Evolutionary conservation across 2,797 vertebrate species (phyloP).

Genomic region (Austrolebias charrua): DNA sequence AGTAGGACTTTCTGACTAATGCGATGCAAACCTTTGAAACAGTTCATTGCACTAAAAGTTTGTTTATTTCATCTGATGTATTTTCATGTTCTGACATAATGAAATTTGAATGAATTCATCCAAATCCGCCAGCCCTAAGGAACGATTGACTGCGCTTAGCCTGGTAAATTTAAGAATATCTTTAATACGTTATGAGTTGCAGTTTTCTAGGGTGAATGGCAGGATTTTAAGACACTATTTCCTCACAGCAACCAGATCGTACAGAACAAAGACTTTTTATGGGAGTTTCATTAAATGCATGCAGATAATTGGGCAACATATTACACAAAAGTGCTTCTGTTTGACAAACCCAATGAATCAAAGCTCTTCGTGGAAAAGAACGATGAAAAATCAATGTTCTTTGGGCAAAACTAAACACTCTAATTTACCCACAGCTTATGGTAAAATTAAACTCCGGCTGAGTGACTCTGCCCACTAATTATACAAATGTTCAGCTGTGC

Average conservation of each 20-base stretch:
- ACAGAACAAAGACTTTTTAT: not conserved
- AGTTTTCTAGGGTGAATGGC: not conserved
- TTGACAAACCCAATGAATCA: not conserved
- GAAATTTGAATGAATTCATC: constrained; percentile 1
- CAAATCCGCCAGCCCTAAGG: not conserved
- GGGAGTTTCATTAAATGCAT: not conserved
- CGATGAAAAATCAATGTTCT: not conserved
- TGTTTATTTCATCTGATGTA: not conserved
- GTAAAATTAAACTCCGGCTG: not conserved
- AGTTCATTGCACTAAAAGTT: not conserved
- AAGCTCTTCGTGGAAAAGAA: not conserved
- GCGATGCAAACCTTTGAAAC: not conserved
- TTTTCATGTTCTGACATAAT: constrained; percentile 3
- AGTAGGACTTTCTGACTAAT: not conserved
- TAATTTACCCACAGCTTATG: not conserved
- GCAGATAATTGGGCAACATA: not conserved
- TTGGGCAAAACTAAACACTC: not conserved
- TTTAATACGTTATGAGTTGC: constrained; percentile 2
- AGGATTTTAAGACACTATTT: not conserved
- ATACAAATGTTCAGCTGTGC: not conserved
- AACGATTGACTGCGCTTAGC: constrained; percentile 1
- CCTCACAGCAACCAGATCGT: too few relatives aligned
- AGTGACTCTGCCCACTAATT: constrained; percentile 7
- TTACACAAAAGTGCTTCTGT: not conserved
- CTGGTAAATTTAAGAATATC: not conserved